Conservation (phyloP, 1,140 invertebrate genomes). For the Drosophila sturtevanti region DNA sequence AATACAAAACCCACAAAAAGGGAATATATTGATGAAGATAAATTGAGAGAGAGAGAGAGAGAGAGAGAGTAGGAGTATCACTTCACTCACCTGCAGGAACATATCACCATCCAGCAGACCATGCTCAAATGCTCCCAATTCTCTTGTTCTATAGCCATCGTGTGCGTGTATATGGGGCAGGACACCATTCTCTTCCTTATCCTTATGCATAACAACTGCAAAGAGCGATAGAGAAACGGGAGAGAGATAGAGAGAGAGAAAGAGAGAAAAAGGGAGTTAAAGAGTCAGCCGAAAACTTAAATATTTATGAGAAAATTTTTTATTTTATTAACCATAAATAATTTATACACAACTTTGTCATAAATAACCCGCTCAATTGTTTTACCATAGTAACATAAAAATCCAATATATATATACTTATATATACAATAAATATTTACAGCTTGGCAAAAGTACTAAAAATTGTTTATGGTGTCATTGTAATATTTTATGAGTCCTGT, state of each 20-base stretch:
- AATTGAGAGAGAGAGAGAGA: constrained; percentile 39
- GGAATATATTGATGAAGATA: constrained; percentile 67
- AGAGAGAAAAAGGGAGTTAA: no score
- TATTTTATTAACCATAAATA: constrained; percentile 74
- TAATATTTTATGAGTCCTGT: constrained; percentile 77
- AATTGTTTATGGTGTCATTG: constrained; percentile 81
- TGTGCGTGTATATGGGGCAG: constrained; percentile 85
- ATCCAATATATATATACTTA: constrained; percentile 63
- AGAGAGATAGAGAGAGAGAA: neutral
- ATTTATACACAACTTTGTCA: constrained; percentile 53
- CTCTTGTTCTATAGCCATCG: constrained; percentile 87
- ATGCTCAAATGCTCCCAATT: constrained; percentile 94
- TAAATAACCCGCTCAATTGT: constrained; percentile 69
- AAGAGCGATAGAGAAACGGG: constrained; percentile 74
- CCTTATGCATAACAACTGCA: constrained; percentile 96
- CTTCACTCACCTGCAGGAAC: constrained; percentile 92
- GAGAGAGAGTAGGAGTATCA: neutral
- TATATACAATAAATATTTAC: constrained; percentile 75
- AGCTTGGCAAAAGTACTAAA: constrained; percentile 76
- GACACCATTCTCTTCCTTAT: constrained; percentile 90
- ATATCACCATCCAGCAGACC: constrained; percentile 95
- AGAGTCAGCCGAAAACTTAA: constrained; percentile 34
- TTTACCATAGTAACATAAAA: constrained; percentile 80
- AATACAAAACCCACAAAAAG: constrained; percentile 36
- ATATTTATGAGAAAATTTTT: constrained; percentile 50